A percentile compares a stretch with the other conserved stretches of the same genome.
phyloP scores from a whole-genome alignment of 2,888 invertebrate species.

The Criorhina ranunculi region DNA sequence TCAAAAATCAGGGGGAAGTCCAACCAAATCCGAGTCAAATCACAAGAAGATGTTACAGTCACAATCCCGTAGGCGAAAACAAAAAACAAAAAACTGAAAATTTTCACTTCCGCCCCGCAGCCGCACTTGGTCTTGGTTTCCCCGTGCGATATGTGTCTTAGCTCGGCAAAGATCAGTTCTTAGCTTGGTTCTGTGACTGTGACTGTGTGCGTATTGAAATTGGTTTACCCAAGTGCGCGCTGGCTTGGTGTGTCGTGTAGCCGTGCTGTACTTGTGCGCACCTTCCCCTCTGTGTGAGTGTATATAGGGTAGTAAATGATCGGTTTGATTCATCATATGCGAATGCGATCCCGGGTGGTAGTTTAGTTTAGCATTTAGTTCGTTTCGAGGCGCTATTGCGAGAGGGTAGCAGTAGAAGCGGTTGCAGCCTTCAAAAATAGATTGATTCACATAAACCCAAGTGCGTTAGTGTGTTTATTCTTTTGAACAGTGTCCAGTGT shows the following conservation, averaged over 20 bases:
- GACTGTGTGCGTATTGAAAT: constrained; percentile 19
- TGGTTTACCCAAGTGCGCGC: constrained; percentile 20
- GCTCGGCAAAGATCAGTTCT: constrained; percentile 57
- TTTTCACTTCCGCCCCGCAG: constrained; percentile 3
- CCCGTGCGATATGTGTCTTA: constrained; percentile 36
- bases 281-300: constrained; percentile 53
- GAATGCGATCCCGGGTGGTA: constrained; percentile 74
- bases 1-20: constrained; percentile 4
- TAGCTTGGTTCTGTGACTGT: constrained; percentile 57
- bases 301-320: constrained; percentile 76
- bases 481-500: neutral
- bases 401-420: constrained; percentile 41
- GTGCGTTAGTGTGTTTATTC: constrained; percentile 32
- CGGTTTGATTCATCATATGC: constrained; percentile 65
- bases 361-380: constrained; percentile 56
- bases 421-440: constrained; percentile 22
- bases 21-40: constrained; percentile 4
- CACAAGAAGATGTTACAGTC: constrained; percentile 27
- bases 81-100: no score
- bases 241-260: neutral
- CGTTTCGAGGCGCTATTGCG: constrained; percentile 58
- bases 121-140: constrained; percentile 7
- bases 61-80: constrained; percentile 15
- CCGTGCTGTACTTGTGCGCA: constrained; percentile 49
- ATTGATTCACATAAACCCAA: constrained; percentile 1